Base-by-base conservation (phyloP, 2,113 vertebrate genomes). In the Garra rufa region DNA sequence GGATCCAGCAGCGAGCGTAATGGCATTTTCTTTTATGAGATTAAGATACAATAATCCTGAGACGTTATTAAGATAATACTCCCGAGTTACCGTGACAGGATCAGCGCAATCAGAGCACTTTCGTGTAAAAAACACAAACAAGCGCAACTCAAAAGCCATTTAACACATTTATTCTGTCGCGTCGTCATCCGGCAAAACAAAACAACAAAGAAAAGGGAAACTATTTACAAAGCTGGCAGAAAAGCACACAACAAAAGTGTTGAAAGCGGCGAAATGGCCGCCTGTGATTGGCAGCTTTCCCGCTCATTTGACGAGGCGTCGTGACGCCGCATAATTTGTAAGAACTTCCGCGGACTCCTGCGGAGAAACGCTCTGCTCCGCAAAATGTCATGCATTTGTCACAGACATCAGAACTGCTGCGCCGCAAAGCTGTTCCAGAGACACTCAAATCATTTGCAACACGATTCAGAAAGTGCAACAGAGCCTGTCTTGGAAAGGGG, bases 21-120 rank as follows among this genome's bases (percentile, higher is more conserved):
- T 81, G 78, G 28, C 78, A 81, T 81, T 81, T 81, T 67, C 78
- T 50, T 81, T 81, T 81, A 81, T 81, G 78, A 81, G 78, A 67
- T 81, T 67, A 81, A 67, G 59, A 61, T 21, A 17, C 61, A 81
- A 81, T 81, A 81, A 81, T 81, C 78, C 78, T 34, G 78, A 65
- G 59, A 50, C 61, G 43, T 50, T 81, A 81, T 81, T 81, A 50
- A 81, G 78, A 81, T 81, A 81, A 81, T 67, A 81, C 61, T 67
- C 78, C 61, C 43, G 3, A 81, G 61, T 81, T 67, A 81, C 61
- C 19, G 43, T 30, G 43, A 67, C 61, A 9, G 59, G 59, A 80
- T 80, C 77, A 48, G 59, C 41, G n/a, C 57, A 5, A 63, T 28
- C n/a, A 1, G n/a, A 46, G n/a, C 24, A 19, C 57, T 46, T 67